Base-by-base conservation (phyloP, 2,113 vertebrate genomes). In the Calyptomena viridis region DNA sequence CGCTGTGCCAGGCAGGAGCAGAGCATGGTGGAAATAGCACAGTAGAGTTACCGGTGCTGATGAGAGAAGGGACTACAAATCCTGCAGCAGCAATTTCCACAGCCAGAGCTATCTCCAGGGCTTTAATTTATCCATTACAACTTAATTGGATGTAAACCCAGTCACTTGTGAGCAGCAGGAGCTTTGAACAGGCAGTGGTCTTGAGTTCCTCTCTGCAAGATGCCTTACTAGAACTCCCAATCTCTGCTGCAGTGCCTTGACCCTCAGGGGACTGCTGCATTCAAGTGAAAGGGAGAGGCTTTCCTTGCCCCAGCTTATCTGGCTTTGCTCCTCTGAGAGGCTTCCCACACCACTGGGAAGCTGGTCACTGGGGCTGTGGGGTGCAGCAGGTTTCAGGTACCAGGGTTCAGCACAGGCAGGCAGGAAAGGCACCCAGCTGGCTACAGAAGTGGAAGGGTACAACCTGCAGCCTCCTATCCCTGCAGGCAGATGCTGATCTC, bases 81-180 rank as follows among this genome's bases (percentile, higher is more conserved):
- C 94, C 92, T 91, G 73, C 63, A 76, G 68, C 91, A 87, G 85
- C 53, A 87, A 84, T 96, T 96, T 96, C 76, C 91, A 93, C 77
- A 94, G 90, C 59, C 84, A 89, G 72, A 80, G 84, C 42, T 30
- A 25, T 93, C 91, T 89, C 93, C 63, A 46, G 91, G 84, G 84
- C 84, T 96, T 93, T 93, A 91, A 91, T 94, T 96, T 93, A 76
- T 91, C 81, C 30, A 40, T 89, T 94, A 91, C 76, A 94, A 89
- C 93, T 93, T 94, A 94, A 94, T 89, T 94, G 84, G 76, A 93
- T 93, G 88, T 91, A 91, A 91, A 96, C 62, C 31, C 42, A 93
- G 84, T 71, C 93, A 93, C 88, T 94, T 91, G 81, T 67, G 84
- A 91, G 84, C 77, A 86, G 76, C 58, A 91, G 81, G 44, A 89